phyloP scores from a whole-genome alignment of 53 echinoderm and acorn worm genomes.

The Stichopus horrens region DNA sequence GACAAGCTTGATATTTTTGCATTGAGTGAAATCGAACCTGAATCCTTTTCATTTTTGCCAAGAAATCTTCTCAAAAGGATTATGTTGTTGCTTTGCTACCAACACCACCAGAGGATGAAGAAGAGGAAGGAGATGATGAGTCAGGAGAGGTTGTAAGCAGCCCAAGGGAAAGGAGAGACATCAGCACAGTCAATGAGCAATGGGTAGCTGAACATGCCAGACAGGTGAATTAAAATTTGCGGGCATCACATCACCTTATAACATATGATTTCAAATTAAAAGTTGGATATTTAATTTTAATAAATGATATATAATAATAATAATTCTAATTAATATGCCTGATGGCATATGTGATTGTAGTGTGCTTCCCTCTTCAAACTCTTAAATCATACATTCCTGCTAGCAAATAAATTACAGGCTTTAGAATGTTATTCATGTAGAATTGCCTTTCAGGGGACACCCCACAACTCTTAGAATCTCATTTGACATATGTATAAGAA shows the following conservation, averaged over 20 bases:
- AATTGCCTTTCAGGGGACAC: no score
- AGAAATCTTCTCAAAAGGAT: constrained; percentile 81
- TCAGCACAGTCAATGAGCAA: constrained; percentile 67
- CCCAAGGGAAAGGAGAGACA: neutral
- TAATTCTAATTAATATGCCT: no score
- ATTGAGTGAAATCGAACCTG: no score
- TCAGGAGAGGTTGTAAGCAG: constrained; percentile 24
- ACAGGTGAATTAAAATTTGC: constrained; percentile 56
- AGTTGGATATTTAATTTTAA: neutral
- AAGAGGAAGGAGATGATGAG: constrained; percentile 48
- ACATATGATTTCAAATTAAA: neutral
- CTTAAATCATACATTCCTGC: no score
- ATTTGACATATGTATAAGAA: no score
- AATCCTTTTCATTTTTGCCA: neutral
- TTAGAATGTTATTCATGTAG: no score
- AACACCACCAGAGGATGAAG: constrained; percentile 78
- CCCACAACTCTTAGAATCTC: no score
- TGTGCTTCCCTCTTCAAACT: no score
- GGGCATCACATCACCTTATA: neutral
- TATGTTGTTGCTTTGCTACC: constrained; percentile 79
- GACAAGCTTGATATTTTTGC: no score
- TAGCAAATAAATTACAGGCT: no score
- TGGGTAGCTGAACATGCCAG: constrained; percentile 95
- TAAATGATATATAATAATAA: neutral
- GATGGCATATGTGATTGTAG: no score